Evolutionary conservation across 2,797 vertebrate species (phyloP), one percentile per base, ranked within the genome.

Genomic region (Sus cebifrons): DNA sequence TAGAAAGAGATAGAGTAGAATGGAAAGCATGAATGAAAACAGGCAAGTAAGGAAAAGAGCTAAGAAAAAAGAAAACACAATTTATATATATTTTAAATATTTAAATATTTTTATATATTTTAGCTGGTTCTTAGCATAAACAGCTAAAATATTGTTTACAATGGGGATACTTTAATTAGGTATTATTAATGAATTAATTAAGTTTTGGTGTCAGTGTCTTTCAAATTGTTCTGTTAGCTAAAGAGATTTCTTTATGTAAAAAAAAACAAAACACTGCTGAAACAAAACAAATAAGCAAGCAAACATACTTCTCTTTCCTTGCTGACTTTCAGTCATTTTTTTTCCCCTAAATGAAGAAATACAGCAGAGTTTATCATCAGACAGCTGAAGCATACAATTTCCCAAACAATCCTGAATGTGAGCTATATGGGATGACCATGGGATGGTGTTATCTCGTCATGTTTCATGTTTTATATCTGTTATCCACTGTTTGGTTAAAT

Each of bases 391-490:
- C 14, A 14, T 4, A 86, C 14, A 9, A 32, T 91, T 84, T 44
- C 20, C 15, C 89, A 91, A 32, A 56, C 85, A 56, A 3, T 7
- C 44, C 12, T 25, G 3, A 52, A 2, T 95, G 81, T 95, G 90
- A 97, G 54, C 81, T 94, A 8, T 49, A 96, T 44, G 14, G 8
- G 9, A 64, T 95, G 96, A 86, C 60, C 32, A 93, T 23, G 85
- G 95, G 65, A 95, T 91, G 44, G 87, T 96, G 92, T 96, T 92
- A 96, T 67, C 49, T 93, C 0, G 21, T 90, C 36, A 0, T 92
- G 18, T 94, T 97, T 97, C 88, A 73, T 92, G 21, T 75, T 96
- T 96, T 96, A n/a, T 85, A 20, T 29, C 92, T 95, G 4, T 64
- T 73, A 78, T 94, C 78, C 25, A 92, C 6, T 86, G 36, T 44